Percentiles rank a stretch among this genome's conserved stretches.
phyloP scores from a whole-genome alignment of 2,113 vertebrate species.

The Oreochromis spilurus region DNA sequence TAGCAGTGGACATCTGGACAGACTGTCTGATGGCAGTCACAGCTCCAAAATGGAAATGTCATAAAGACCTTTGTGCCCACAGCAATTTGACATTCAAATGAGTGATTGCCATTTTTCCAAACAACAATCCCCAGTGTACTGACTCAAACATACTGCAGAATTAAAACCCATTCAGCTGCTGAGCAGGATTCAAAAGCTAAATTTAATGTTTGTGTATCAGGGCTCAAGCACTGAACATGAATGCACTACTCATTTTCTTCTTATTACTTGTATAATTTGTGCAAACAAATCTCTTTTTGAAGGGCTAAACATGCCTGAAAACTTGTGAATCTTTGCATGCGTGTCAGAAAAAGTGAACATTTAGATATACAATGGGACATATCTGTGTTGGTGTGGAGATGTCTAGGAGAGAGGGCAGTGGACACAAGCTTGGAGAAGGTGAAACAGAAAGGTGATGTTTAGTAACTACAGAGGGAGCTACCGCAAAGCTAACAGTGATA shows the following conservation, averaged over 20 bases:
- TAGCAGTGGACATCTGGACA: not conserved
- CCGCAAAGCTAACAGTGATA: not conserved
- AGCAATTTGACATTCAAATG: slow-evolving; percentile 52
- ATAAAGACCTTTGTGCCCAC: slow-evolving; percentile 28
- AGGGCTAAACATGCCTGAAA: not conserved
- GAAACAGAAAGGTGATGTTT: not conserved
- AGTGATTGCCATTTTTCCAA: slow-evolving; percentile 28
- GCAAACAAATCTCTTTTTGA: not conserved
- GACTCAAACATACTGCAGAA: not conserved
- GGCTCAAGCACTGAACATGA: not conserved
- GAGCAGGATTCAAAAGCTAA: not conserved
- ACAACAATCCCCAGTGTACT: not conserved
- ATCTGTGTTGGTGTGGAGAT: not conserved
- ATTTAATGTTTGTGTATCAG: not conserved
- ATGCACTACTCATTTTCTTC: not conserved
- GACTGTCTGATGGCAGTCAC: not conserved
- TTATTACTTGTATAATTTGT: not conserved
- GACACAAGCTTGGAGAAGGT: not conserved
- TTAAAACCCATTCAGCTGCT: not conserved
- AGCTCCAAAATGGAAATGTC: slow-evolving; percentile 31
- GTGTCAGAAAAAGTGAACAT: not conserved
- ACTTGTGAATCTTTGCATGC: not conserved
- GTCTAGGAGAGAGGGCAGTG: not conserved
- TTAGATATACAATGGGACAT: not conserved
- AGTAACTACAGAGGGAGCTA: not conserved